Evolutionary conservation across 2,888 invertebrate species (phyloP).

Genomic region (Bhutanitis thaidina): DNA sequence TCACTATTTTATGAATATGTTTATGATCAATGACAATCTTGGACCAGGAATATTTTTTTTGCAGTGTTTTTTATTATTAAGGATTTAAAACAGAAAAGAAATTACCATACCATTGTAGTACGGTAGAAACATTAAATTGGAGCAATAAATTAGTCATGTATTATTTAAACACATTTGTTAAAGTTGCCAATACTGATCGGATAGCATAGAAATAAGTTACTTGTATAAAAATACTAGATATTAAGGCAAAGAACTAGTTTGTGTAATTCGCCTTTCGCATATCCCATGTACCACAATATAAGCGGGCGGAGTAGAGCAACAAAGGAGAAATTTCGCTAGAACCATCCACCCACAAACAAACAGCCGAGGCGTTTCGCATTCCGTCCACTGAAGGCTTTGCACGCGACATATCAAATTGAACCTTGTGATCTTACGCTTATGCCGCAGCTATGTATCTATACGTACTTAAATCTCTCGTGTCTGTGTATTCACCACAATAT

Average conservation of each 20-base stretch:
- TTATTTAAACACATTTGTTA: no score
- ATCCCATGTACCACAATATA: slow-evolving; percentile 21
- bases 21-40: no score
- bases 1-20: no score
- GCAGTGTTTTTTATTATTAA: no score
- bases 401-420: slow-evolving; percentile 43
- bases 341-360: slow-evolving; percentile 73
- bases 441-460: slow-evolving; percentile 23
- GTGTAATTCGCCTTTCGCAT: slow-evolving; percentile 10
- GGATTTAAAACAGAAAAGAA: no score
- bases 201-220: no score
- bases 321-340: slow-evolving; percentile 71
- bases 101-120: no score
- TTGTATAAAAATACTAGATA: no score
- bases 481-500: slow-evolving; percentile 11
- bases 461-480: slow-evolving; percentile 12
- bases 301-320: slow-evolving; percentile 58
- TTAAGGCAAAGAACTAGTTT: neutral
- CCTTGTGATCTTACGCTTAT: slow-evolving; percentile 41
- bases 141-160: no score
- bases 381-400: slow-evolving; percentile 60
- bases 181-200: no score
- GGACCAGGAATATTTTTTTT: no score
- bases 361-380: slow-evolving; percentile 61
- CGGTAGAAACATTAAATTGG: no score